phyloP scores from a whole-genome alignment of 1,140 invertebrate genomes.

The Aphelinus certus region DNA sequence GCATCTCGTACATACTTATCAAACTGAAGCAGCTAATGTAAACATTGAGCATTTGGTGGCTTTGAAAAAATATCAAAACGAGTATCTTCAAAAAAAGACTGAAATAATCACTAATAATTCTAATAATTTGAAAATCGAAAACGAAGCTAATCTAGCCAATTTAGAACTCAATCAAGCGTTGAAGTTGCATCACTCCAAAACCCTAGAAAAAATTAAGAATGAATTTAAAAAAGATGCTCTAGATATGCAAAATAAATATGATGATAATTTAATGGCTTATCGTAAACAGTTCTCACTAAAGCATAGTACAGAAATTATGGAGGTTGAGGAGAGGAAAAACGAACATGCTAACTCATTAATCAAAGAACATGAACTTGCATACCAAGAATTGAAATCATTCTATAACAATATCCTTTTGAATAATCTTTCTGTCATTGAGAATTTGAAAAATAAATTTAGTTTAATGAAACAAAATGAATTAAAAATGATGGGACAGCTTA shows the following conservation, averaged over 20 bases:
- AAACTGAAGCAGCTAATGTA: constrained; percentile 81
- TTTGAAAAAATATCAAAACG: constrained; percentile 78
- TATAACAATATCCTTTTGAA: constrained; percentile 94
- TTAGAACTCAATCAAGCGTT: constrained; percentile 74
- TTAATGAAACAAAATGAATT: constrained; percentile 35
- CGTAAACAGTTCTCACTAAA: constrained; percentile 80
- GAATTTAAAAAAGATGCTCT: constrained; percentile 79
- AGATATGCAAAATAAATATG: constrained; percentile 84
- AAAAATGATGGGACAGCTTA: constrained; percentile 30
- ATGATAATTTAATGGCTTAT: constrained; percentile 78
- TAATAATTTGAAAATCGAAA: constrained; percentile 75
- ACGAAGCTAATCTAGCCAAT: constrained; percentile 76
- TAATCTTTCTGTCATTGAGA: constrained; percentile 85
- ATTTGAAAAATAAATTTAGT: constrained; percentile 67
- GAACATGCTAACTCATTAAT: constrained; percentile 83
- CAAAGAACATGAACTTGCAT: constrained; percentile 84
- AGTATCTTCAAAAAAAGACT: constrained; percentile 78
- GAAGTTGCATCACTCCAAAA: constrained; percentile 66
- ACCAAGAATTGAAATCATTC: constrained; percentile 90
- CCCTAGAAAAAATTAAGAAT: constrained; percentile 71
- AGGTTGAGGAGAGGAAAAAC: constrained; percentile 91
- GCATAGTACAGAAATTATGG: constrained; percentile 80
- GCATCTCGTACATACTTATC: constrained; percentile 91
- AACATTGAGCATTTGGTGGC: constrained; percentile 81
- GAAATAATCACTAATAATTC: constrained; percentile 83